Evolutionary conservation across 2,113 vertebrate genomes (phyloP).

Genomic region (Oxygymnocypris stewartii): DNA sequence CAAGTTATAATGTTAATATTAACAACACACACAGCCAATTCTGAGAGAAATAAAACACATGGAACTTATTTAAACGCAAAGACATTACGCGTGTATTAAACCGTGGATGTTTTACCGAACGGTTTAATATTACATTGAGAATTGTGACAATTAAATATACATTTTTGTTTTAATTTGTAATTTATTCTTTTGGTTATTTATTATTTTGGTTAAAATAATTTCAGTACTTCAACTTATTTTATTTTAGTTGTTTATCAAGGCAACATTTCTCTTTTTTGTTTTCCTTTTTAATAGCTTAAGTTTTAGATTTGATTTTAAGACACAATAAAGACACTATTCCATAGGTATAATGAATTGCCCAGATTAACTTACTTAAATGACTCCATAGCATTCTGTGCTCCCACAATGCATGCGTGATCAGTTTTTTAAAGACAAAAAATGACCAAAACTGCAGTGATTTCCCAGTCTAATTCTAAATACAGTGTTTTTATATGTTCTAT

Average conservation of each 20-base stretch:
- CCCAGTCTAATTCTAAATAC: neutral
- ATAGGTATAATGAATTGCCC: neutral
- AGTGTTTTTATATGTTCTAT: neutral
- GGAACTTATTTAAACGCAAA: no score
- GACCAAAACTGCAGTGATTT: neutral
- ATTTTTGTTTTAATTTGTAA: no score
- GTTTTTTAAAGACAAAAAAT: neutral
- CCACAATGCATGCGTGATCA: neutral
- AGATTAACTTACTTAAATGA: neutral
- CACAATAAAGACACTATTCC: neutral
- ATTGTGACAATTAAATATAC: neutral
- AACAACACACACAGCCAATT: no score
- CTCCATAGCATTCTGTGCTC: neutral
- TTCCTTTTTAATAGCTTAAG: no score
- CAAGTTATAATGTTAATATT: no score
- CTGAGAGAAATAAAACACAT: no score
- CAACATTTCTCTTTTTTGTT: no score
- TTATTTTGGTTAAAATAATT: neutral
- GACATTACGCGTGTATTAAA: no score
- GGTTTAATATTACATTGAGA: no score
- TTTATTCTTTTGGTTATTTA: neutral
- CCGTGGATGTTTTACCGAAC: no score
- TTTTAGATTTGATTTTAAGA: neutral
- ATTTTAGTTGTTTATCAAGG: neutral
- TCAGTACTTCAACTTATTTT: neutral